These are phyloP conservation scores for Leucoraja erinaceus DNA, from an alignment of 2,113 vertebrate genomes.

Conservation along the genomic window DNA sequence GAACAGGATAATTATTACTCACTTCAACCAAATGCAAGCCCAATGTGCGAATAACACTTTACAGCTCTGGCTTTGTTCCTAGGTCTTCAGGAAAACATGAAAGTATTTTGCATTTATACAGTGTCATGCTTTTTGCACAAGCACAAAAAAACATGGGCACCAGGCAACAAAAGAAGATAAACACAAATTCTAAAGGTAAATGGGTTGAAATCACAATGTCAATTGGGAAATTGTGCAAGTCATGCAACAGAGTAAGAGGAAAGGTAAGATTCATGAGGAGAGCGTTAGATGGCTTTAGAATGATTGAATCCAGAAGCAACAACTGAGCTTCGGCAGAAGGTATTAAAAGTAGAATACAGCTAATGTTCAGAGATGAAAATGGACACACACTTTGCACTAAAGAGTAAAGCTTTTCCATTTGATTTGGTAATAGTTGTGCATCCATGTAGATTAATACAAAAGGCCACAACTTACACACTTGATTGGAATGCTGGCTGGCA, in stretches of 20 bases:
- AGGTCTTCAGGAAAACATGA: not conserved
- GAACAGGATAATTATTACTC: constrained; percentile 13
- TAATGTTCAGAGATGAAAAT: not conserved
- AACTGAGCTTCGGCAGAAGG: not conserved
- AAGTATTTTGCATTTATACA: not conserved
- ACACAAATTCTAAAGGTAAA: not conserved
- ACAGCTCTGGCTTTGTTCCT: not conserved
- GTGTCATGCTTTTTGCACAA: not conserved
- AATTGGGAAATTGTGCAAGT: not conserved
- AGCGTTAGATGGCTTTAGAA: not conserved
- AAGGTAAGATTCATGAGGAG: not conserved
- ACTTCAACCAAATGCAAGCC: not conserved
- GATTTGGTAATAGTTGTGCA: not conserved
- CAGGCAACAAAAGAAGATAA: not conserved
- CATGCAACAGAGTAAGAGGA: not conserved
- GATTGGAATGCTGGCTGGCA: not conserved
- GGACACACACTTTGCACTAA: not conserved
- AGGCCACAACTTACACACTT: not conserved
- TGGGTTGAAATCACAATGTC: not conserved
- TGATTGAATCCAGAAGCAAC: not conserved
- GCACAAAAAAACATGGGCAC: not conserved
- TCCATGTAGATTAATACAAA: not conserved
- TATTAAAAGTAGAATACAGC: not conserved
- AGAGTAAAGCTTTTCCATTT: not conserved
- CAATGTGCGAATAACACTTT: not conserved